A percentile compares a stretch with the other conserved stretches of the same genome.
phyloP scores from a whole-genome alignment of 2,113 vertebrate species.

The Strigops habroptila region DNA sequence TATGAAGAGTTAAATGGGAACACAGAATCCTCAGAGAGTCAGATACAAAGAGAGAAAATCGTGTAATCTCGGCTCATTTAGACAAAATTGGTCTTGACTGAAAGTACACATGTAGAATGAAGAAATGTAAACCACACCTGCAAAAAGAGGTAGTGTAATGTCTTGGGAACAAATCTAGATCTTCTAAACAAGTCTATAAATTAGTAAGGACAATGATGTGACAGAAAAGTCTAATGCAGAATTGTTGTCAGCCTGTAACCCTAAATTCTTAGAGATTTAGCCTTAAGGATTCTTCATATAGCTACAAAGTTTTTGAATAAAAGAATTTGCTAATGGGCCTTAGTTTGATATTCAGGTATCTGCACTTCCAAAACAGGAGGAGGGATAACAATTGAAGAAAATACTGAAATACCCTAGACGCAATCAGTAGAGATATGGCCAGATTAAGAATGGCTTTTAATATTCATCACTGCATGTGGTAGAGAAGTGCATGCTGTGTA shows the following conservation, averaged over 20 bases:
- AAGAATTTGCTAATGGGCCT: not conserved
- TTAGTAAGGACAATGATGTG: not conserved
- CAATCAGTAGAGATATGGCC: not conserved
- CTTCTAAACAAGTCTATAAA: not conserved
- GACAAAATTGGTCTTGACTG: not conserved
- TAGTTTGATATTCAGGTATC: not conserved
- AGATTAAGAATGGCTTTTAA: not conserved
- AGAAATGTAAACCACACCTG: not conserved
- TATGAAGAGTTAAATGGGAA: not conserved
- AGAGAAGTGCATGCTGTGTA: not conserved
- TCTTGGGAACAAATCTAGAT: not conserved
- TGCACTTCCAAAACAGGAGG: not conserved
- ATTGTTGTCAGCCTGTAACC: not conserved
- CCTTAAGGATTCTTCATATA: not conserved
- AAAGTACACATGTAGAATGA: not conserved
- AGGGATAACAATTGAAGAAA: not conserved
- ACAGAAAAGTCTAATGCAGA: not conserved
- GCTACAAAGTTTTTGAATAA: not conserved
- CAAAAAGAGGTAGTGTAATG: not conserved
- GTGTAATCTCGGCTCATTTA: not conserved
- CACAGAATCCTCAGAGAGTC: not conserved
- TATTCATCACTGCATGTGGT: not conserved
- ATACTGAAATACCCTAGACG: not conserved
- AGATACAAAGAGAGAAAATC: not conserved
- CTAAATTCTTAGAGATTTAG: not conserved